A percentile compares a stretch with the other conserved stretches of the same genome.
These are phyloP conservation scores for Drosophila sechellia DNA, from an alignment of 1,140 invertebrate species.

Conservation along the genomic window DNA sequence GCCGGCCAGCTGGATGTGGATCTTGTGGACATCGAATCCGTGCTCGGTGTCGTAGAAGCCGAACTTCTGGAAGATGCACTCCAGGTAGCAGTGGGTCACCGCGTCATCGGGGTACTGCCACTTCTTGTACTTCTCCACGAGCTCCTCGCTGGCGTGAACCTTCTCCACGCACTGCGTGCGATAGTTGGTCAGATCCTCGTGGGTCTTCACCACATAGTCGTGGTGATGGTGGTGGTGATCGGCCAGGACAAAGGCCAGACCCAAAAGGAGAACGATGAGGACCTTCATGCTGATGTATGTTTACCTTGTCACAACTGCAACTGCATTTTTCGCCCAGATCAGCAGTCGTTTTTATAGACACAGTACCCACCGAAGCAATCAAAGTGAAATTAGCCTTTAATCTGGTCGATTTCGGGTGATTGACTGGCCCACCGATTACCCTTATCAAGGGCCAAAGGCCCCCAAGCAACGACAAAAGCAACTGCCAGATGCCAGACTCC, in stretches of 20 bases:
- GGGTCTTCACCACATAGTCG: constrained; percentile 68
- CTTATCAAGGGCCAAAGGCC: constrained; percentile 52
- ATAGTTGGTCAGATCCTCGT: constrained; percentile 62
- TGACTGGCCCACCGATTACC: constrained; percentile 40
- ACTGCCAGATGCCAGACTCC: constrained; percentile 1
- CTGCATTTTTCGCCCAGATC: constrained; percentile 39
- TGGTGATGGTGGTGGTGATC: constrained; percentile 29
- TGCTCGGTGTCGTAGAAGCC: constrained; percentile 68
- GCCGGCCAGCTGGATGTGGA: constrained; percentile 69
- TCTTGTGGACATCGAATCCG: constrained; percentile 79
- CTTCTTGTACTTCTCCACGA: constrained; percentile 67
- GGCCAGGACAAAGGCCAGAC: constrained; percentile 30
- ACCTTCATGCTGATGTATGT: constrained; percentile 46
- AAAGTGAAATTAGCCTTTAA: constrained; percentile 28
- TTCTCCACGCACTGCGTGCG: constrained; percentile 56
- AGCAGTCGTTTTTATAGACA: constrained; percentile 57
- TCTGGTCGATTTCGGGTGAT: constrained; percentile 18
- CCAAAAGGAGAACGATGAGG: constrained; percentile 39
- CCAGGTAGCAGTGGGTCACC: constrained; percentile 72
- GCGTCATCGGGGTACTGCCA: constrained; percentile 77
- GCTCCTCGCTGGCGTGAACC: constrained; percentile 59
- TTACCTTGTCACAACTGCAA: constrained; percentile 37
- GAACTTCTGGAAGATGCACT: constrained; percentile 77
- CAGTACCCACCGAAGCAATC: background rate
- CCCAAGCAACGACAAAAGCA: constrained; percentile 10